phyloP scores from a whole-genome alignment of 1,140 invertebrate species.

The Teleogryllus occipitalis region DNA sequence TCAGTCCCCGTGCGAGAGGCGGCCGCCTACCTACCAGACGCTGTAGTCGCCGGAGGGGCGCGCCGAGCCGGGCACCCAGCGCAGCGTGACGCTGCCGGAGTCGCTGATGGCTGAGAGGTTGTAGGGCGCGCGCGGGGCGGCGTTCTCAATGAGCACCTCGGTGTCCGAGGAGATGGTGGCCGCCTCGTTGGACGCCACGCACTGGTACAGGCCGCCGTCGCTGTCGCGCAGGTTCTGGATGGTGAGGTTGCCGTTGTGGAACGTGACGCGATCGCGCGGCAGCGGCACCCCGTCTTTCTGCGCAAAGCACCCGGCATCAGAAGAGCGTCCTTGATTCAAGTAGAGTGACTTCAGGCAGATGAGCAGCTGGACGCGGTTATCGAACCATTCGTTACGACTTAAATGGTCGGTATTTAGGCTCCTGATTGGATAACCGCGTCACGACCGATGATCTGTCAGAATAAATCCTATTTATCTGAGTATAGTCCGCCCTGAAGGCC shows the following conservation, averaged over 20 bases:
- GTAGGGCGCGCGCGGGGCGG: slow-evolving; percentile 81
- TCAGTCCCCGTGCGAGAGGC: too few species aligned
- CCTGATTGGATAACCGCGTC: too few species aligned
- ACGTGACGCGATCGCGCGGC: slow-evolving; percentile 54
- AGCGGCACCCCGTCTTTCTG: slow-evolving; percentile 69
- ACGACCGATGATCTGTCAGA: too few species aligned
- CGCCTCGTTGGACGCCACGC: slow-evolving; percentile 83
- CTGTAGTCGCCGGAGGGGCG: slow-evolving; percentile 74
- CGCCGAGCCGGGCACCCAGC: slow-evolving; percentile 79
- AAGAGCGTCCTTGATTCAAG: too few species aligned
- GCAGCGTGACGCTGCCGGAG: slow-evolving; percentile 65
- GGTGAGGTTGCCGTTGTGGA: slow-evolving; percentile 78
- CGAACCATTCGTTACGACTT: too few species aligned
- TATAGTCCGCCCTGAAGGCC: too few species aligned
- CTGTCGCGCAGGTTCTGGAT: slow-evolving; percentile 71
- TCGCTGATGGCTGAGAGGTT: slow-evolving; percentile 77
- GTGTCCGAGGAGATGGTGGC: slow-evolving; percentile 80
- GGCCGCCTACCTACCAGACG: slow-evolving; percentile 57
- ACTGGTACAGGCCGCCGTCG: slow-evolving; percentile 87
- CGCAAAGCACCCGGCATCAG: not conserved
- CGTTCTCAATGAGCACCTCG: slow-evolving; percentile 78
- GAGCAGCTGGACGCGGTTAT: too few species aligned
- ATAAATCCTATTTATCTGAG: too few species aligned
- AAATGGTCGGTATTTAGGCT: too few species aligned
- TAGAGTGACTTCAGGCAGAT: too few species aligned